A percentile compares a stretch with the other conserved stretches of the same genome.
Conservation (phyloP, 2,113 vertebrate genomes). For the Gambusia holbrooki region DNA sequence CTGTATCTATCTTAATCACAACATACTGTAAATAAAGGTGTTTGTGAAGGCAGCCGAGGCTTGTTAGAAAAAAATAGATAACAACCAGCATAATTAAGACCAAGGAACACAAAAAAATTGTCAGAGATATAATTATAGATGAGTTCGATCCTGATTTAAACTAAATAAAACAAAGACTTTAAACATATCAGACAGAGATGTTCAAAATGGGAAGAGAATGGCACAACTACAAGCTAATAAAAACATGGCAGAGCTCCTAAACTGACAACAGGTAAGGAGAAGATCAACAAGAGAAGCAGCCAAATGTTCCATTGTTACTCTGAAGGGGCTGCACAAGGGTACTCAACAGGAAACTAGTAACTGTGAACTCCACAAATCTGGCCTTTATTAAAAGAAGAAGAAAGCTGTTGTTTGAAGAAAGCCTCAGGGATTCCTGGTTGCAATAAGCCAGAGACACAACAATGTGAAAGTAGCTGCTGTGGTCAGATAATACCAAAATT, state of each 20-base stretch:
- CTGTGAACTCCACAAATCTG: neutral
- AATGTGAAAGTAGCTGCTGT: neutral
- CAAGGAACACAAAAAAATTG: neutral
- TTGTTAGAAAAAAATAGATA: neutral
- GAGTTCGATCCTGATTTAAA: neutral
- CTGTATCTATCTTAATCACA: too few relatives aligned
- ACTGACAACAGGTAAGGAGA: neutral
- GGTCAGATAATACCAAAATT: neutral
- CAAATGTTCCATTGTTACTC: neutral
- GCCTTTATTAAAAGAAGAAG: neutral
- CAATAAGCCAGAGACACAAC: neutral
- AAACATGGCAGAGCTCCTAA: neutral
- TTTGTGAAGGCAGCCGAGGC: too few relatives aligned
- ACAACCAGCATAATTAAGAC: neutral
- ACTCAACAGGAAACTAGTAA: neutral
- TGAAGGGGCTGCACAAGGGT: neutral
- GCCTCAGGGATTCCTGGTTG: neutral
- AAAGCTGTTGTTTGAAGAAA: neutral
- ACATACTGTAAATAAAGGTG: too few relatives aligned
- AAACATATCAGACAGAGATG: neutral
- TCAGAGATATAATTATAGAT: neutral
- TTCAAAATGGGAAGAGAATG: neutral
- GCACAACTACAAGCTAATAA: neutral
- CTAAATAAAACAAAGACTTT: neutral
- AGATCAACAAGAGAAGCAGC: neutral